These are phyloP conservation scores for Octomys mimax DNA, from an alignment of 2,797 vertebrate genomes.

Conservation along the genomic window DNA sequence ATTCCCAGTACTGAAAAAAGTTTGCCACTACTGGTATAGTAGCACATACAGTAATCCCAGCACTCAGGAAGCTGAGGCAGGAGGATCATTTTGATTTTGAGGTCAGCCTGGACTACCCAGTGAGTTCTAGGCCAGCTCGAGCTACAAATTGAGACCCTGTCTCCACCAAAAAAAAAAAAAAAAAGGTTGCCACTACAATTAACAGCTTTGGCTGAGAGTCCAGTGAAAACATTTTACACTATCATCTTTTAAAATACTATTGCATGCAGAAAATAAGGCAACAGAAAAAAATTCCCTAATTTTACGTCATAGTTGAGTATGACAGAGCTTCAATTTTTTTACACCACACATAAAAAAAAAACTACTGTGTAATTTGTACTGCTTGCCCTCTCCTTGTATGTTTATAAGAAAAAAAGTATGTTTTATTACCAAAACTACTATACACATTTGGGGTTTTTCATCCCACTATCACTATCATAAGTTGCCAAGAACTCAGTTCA, in stretches of 20 bases:
- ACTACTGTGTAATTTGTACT: conserved; percentile 48
- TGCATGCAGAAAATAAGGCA: conserved; percentile 57
- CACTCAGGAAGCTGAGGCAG: neutral
- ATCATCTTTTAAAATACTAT: conserved; percentile 42
- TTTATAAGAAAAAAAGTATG: neutral
- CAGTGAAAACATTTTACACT: conserved; percentile 49
- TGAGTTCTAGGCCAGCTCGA: neutral
- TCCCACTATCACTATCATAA: conserved; percentile 55
- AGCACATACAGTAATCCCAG: neutral
- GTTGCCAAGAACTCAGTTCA: conserved; percentile 74
- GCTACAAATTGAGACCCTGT: neutral
- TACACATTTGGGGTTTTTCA: neutral
- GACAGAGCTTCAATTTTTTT: conserved; percentile 59
- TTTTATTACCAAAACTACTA: conserved; percentile 60
- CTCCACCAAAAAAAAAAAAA: neutral
- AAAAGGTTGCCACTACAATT: conserved; percentile 5
- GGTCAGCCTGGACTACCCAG: neutral
- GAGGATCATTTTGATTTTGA: neutral
- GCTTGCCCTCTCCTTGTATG: conserved; percentile 21
- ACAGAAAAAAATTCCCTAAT: conserved; percentile 48
- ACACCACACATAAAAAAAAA: conserved; percentile 9
- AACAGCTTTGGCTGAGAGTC: conserved; percentile 34
- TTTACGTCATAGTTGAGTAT: conserved; percentile 64
- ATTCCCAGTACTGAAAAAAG: neutral
- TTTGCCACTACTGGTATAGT: neutral